Conservation (phyloP, 2,888 invertebrate species). For the Philopedon plagiatum region DNA sequence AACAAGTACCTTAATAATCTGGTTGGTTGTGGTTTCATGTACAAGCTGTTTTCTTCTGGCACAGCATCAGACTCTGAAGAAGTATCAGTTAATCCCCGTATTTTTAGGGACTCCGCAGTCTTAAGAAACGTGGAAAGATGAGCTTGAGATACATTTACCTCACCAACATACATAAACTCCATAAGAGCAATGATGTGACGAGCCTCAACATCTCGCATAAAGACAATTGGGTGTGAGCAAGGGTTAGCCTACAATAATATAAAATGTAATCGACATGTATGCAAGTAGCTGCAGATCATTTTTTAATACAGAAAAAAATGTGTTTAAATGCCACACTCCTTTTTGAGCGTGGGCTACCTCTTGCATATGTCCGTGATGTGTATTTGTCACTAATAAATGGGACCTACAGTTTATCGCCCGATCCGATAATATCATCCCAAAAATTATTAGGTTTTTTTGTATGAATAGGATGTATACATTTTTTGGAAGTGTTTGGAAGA, state of each 20-base stretch:
- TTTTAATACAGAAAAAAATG: no score
- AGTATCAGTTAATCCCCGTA: conserved; percentile 83
- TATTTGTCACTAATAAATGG: no score
- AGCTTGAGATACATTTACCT: conserved; percentile 86
- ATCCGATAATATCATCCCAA: no score
- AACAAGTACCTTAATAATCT: conserved; percentile 40
- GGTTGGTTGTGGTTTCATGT: conserved; percentile 60
- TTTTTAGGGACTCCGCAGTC: conserved; percentile 85
- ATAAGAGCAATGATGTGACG: conserved; percentile 83
- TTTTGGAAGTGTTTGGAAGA: no score
- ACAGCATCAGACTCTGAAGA: conserved; percentile 65
- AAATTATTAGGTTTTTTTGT: no score
- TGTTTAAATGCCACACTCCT: no score
- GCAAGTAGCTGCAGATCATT: no score
- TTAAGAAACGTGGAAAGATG: conserved; percentile 82
- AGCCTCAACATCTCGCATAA: conserved; percentile 87
- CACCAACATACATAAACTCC: conserved; percentile 90
- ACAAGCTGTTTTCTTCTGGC: conserved; percentile 63
- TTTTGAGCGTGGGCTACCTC: no score
- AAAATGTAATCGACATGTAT: no score
- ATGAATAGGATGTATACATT: no score
- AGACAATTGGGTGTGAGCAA: conserved; percentile 88
- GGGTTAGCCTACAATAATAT: conserved; percentile 80
- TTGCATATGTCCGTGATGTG: no score
- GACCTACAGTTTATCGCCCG: no score